Percentiles rank a stretch among this genome's conserved stretches.
Evolutionary conservation across 1,140 invertebrate genomes (phyloP).

Genomic region (Rhyzopertha dominica): DNA sequence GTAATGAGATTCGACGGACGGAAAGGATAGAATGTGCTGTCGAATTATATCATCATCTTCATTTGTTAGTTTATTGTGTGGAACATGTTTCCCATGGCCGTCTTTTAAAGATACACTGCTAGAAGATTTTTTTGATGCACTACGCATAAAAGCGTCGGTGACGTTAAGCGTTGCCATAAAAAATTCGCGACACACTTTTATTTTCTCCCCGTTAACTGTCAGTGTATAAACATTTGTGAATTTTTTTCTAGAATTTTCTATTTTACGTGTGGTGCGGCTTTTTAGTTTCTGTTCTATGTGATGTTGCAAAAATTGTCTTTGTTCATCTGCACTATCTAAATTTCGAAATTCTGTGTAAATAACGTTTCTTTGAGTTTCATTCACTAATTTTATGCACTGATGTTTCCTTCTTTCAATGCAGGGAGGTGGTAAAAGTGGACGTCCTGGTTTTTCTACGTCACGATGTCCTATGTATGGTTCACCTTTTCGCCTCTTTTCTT

Average conservation of each 20-base stretch:
- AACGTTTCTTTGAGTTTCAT: not conserved
- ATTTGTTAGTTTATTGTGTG: slow-evolving; percentile 1
- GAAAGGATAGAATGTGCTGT: slow-evolving; percentile 19
- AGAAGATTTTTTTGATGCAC: slow-evolving; percentile 14
- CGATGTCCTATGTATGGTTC: slow-evolving; percentile 2
- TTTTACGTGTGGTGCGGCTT: slow-evolving; percentile 10
- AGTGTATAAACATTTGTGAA: slow-evolving; percentile 11
- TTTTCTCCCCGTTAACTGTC: slow-evolving; percentile 7
- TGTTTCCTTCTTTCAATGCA: not conserved
- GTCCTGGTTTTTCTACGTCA: slow-evolving; percentile 4
- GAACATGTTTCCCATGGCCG: slow-evolving; percentile 7
- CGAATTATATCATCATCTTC: slow-evolving; percentile 4
- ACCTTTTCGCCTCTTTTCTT: no score
- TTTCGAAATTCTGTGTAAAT: not conserved
- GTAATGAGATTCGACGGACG: slow-evolving; percentile 17
- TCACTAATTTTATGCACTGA: not conserved
- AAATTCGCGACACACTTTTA: slow-evolving; percentile 14
- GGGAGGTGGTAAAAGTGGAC: slow-evolving; percentile 9
- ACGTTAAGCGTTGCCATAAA: no score
- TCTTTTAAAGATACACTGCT: slow-evolving; percentile 4
- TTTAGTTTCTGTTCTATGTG: slow-evolving; percentile 2
- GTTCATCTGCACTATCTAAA: not conserved
- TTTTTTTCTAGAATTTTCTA: slow-evolving; percentile 9
- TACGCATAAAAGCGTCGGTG: slow-evolving; percentile 11
- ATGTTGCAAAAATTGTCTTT: not conserved